A percentile compares a stretch with the other conserved stretches of the same genome.
Evolutionary conservation across 2,888 invertebrate genomes (phyloP).

Genomic region (Schizaphis graminum): DNA sequence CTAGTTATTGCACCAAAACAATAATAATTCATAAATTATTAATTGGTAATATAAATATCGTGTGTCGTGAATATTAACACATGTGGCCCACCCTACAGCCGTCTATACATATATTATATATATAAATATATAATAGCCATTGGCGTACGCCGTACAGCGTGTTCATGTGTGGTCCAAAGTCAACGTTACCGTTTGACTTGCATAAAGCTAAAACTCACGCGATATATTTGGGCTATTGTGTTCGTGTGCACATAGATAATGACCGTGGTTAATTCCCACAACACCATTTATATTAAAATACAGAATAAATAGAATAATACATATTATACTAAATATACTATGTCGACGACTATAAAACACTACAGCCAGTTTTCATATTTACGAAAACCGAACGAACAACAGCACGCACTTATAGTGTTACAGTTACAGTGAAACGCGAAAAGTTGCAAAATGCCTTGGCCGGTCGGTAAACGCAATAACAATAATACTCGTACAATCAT

Average conservation of each 20-base stretch:
- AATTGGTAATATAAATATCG: neutral
- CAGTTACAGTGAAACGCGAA: neutral
- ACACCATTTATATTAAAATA: constrained; percentile 17
- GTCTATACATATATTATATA: neutral
- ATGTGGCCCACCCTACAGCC: neutral
- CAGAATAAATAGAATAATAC: neutral
- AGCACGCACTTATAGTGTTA: neutral
- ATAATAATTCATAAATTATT: neutral
- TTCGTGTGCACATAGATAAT: constrained; percentile 18
- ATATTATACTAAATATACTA: neutral
- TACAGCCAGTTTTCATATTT: neutral
- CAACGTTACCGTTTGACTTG: constrained; percentile 26
- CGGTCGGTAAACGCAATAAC: neutral
- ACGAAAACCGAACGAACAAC: neutral
- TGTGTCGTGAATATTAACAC: neutral
- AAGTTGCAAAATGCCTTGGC: constrained; percentile 8
- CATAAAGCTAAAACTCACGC: constrained; percentile 15
- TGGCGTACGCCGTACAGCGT: neutral
- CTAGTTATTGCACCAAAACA: neutral
- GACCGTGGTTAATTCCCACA: constrained; percentile 56
- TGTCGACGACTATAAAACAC: neutral
- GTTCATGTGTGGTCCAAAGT: constrained; percentile 59
- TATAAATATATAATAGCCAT: neutral
- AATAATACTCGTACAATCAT: constrained; percentile 28
- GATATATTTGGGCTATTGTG: constrained; percentile 30